Conservation (phyloP, 2,113 vertebrate species). For the Diglossa brunneiventris region DNA sequence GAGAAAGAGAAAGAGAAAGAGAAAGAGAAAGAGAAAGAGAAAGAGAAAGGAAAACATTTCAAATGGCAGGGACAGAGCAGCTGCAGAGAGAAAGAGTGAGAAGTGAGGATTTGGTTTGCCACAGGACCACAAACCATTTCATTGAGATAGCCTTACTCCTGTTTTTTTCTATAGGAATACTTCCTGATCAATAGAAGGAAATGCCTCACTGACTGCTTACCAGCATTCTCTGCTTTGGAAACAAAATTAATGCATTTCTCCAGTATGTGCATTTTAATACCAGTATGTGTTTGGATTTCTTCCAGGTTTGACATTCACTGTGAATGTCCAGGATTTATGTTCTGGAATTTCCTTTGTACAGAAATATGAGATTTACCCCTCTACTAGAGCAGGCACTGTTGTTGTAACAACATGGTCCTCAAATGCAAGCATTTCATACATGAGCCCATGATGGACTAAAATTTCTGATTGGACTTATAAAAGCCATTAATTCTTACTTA, state of each 20-base stretch:
- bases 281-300: background rate
- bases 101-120: background rate
- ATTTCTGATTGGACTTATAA: background rate
- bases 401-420: background rate
- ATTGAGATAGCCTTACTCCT: background rate
- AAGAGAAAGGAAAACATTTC: background rate
- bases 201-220: background rate
- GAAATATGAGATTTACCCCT: background rate
- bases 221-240: background rate
- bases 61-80: background rate
- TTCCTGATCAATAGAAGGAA: background rate
- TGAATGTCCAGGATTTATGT: slow-evolving; percentile 28
- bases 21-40: background rate
- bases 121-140: background rate
- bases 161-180: background rate
- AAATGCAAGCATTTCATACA: background rate
- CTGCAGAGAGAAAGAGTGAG: background rate
- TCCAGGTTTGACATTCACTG: slow-evolving; percentile 3
- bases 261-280: background rate
- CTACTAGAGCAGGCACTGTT: background rate
- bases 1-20: background rate
- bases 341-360: slow-evolving; percentile 28
- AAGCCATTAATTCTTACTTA: background rate
- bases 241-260: background rate
- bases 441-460: background rate